Base-by-base conservation (phyloP, 2,797 vertebrate species). In the Botia kubotai region DNA sequence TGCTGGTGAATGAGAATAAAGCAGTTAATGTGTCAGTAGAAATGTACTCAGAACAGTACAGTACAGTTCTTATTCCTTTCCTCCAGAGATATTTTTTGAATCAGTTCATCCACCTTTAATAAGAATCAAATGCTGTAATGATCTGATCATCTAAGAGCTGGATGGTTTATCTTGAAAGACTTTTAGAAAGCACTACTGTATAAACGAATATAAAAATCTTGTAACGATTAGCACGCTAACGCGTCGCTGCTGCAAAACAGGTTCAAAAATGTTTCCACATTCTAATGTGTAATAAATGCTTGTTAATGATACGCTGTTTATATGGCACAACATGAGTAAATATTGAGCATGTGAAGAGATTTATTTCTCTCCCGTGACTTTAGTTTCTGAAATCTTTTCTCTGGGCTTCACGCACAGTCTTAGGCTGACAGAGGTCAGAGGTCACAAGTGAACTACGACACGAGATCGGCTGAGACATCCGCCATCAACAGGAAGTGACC, bases 361-460 rank as follows among this genome's bases (percentile, higher is more conserved):
- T 58, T 58, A 50, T n/a, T 53, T 62, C 19, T 62, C 58, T 62
- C 13, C 12, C 57, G 7, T 7, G 29, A 77, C 23, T 67, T 57
- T 66, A 13, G 52, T 55, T 69, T 52, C 14, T 39, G 58, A 66
- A 73, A 43, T 76, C 69, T 71, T 48, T 69, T 65, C 23, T 55
- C 52, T 55, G 14, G 33, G 62, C 69, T 65, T 62, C 81, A 29
- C 19, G 29, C 52, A 63, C 8, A 55, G 77, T 76, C 69, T 78
- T 17, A 19, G 23, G 43, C 58, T 72, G 82, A 82, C 84, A 79
- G 90, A 90, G 90, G 91, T 88, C 87, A 68, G 48, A 79, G 89
- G 88, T 89, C 82, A 50, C 11, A 14, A 21, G 75, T 48, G 2
- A 36, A 69, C 26, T 73, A 81, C 90, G 92, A 92, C 33, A 33